Evolutionary conservation across 2,888 invertebrate genomes (phyloP).

Genomic region (Rotaria macrura): DNA sequence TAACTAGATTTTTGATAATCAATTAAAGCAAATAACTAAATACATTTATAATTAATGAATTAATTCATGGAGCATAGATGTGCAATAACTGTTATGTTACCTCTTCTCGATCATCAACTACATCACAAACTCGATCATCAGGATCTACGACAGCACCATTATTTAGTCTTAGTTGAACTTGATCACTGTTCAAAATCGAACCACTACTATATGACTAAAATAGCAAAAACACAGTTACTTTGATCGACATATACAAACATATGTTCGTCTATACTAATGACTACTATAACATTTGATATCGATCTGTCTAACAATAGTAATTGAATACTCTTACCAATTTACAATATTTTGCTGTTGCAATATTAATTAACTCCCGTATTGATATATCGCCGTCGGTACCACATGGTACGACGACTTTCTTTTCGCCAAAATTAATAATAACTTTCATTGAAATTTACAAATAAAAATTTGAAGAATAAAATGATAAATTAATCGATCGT

Average conservation of each 20-base stretch:
- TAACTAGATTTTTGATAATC: not conserved
- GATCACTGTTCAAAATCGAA: not conserved
- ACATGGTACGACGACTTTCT: slow-evolving; percentile 9
- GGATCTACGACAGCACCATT: slow-evolving; percentile 82
- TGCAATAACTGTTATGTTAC: no score
- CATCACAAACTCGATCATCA: slow-evolving; percentile 82
- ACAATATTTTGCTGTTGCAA: not conserved
- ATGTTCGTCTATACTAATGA: no score
- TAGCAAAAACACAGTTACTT: no score
- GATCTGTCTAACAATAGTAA: not conserved
- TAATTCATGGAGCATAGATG: no score
- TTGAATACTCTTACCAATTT: not conserved
- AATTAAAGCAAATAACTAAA: slow-evolving; percentile 15
- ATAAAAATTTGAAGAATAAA: no score
- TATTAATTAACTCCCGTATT: not conserved
- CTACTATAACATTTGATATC: no score
- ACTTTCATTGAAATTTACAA: not conserved
- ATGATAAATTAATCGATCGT: no score
- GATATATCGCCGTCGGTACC: not conserved
- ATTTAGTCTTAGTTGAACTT: not conserved
- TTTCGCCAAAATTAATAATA: slow-evolving; percentile 12
- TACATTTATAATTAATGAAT: no score
- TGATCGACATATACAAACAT: no score
- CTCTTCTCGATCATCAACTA: slow-evolving; percentile 88
- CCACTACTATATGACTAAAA: not conserved